These are phyloP conservation scores for Scaptomyza parva DNA, from an alignment of 2,888 invertebrate species.

Conservation along the genomic window DNA sequence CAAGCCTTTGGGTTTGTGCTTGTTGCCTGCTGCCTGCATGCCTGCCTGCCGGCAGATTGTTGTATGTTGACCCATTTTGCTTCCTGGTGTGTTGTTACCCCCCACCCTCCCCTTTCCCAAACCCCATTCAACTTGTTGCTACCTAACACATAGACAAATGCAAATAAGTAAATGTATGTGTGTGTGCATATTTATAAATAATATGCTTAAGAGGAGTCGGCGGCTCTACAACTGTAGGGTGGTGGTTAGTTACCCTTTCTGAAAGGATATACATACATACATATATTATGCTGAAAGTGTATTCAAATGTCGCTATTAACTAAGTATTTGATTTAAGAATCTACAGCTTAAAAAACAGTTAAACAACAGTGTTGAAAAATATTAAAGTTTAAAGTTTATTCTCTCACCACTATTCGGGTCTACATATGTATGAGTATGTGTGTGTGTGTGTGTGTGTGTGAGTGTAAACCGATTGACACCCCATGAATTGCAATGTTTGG, in stretches of 20 bases:
- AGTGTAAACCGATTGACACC: slow-evolving; percentile 36
- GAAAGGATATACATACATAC: too few species aligned
- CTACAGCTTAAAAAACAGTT: not conserved
- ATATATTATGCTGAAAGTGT: too few species aligned
- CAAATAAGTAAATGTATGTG: not conserved
- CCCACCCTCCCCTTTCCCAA: too few species aligned
- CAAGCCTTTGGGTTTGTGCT: slow-evolving; percentile 22
- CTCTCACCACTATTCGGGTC: slow-evolving; percentile 3
- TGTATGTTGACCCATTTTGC: slow-evolving; percentile 21
- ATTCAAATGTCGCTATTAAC: not conserved
- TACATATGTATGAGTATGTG: not conserved
- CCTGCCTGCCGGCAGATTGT: slow-evolving; percentile 14
- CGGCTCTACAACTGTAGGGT: not conserved
- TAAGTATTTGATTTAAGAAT: not conserved
- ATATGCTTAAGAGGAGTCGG: not conserved
- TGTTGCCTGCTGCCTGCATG: slow-evolving; percentile 27
- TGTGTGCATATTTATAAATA: not conserved
- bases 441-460: not conserved
- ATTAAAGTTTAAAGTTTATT: not conserved
- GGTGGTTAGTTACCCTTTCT: not conserved
- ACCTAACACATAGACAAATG: slow-evolving; percentile 15
- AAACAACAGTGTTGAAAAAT: not conserved
- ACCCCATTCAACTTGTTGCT: slow-evolving; percentile 50
- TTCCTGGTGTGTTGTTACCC: too few species aligned
- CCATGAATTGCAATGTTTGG: slow-evolving; percentile 36